Percentiles rank a stretch among this genome's conserved stretches.
phyloP scores from a whole-genome alignment of 1,140 invertebrate species.

The Monochamus saltuarius region DNA sequence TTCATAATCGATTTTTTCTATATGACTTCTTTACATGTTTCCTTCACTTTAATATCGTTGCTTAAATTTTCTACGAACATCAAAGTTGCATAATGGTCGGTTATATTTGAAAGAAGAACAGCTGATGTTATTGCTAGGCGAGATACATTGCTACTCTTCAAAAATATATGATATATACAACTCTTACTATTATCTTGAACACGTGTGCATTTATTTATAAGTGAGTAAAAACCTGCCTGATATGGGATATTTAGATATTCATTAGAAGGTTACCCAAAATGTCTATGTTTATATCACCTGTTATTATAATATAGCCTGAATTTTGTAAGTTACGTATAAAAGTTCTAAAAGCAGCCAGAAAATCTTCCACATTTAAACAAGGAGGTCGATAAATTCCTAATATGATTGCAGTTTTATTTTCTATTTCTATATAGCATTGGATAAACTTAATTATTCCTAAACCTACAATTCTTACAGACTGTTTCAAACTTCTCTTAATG shows the following conservation, averaged over 20 bases:
- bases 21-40: too few species aligned
- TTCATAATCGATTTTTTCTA: neutral
- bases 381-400: neutral
- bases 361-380: neutral
- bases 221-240: neutral
- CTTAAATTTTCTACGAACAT: too few species aligned
- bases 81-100: neutral
- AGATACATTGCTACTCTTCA: slow-evolving; percentile 6
- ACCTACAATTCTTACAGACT: too few species aligned
- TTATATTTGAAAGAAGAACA: neutral
- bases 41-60: too few species aligned
- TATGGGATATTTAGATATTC: slow-evolving; percentile 3
- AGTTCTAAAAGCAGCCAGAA: too few species aligned
- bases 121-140: neutral
- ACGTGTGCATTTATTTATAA: slow-evolving; percentile 5
- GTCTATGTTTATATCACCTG: too few species aligned
- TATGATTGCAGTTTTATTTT: neutral
- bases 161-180: slow-evolving; percentile 18
- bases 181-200: slow-evolving; percentile 7
- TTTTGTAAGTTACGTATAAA: too few species aligned
- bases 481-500: neutral
- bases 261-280: neutral
- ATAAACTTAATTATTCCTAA: too few species aligned
- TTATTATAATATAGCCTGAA: neutral
- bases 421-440: neutral